A percentile compares a stretch with the other conserved stretches of the same genome.
Conservation (phyloP, 2,888 invertebrate species). For the Noctua pronuba region DNA sequence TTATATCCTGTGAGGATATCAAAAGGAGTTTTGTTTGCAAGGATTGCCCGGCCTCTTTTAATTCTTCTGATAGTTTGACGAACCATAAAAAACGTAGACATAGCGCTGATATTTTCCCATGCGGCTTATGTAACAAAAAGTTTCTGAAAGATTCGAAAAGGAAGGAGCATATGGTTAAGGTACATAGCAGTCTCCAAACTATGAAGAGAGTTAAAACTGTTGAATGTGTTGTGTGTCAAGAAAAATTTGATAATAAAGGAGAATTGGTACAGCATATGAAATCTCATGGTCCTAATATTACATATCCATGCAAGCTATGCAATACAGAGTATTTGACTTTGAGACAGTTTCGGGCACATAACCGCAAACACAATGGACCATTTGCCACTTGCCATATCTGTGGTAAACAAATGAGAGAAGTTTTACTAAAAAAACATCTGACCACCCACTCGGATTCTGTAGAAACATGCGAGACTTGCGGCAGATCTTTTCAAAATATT, state of each 20-base stretch:
- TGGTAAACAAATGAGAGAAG: constrained; percentile 65
- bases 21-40: constrained; percentile 68
- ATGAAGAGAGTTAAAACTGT: constrained; percentile 61
- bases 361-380: constrained; percentile 54
- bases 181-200: constrained; percentile 73
- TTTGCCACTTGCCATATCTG: constrained; percentile 58
- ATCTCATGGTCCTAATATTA: constrained; percentile 42
- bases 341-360: constrained; percentile 54
- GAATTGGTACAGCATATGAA: constrained; percentile 74
- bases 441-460: constrained; percentile 62
- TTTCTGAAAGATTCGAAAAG: constrained; percentile 59
- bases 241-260: constrained; percentile 70
- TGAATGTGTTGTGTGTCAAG: constrained; percentile 50
- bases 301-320: constrained; percentile 52
- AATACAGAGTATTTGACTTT: constrained; percentile 54
- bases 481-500: constrained; percentile 67
- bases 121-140: constrained; percentile 72
- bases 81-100: constrained; percentile 72
- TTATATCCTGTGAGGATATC: constrained; percentile 67
- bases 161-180: constrained; percentile 74
- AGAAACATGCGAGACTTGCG: constrained; percentile 70
- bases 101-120: constrained; percentile 69
- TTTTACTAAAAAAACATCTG: constrained; percentile 60
- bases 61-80: constrained; percentile 63
- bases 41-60: constrained; percentile 75